A percentile compares a stretch with the other conserved stretches of the same genome.
These are phyloP conservation scores for Cylloceria caligata DNA, from an alignment of 2,888 invertebrate genomes.

Conservation along the genomic window DNA sequence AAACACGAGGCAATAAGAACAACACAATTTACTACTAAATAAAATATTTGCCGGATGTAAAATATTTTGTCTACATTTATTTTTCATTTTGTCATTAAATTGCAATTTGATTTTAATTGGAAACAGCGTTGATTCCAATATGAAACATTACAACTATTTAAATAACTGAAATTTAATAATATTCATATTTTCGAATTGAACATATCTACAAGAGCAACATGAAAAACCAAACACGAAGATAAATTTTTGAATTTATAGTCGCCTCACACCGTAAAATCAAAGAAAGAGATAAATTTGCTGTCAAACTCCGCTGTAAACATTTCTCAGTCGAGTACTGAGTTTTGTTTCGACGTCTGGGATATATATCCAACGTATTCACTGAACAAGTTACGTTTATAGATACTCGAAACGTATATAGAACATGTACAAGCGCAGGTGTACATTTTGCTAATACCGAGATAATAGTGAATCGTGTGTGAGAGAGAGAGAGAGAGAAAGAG, in stretches of 20 bases:
- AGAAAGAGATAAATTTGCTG: conserved; percentile 17
- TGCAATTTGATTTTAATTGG: too few species aligned
- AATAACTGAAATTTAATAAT: too few species aligned
- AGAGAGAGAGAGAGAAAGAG: too few species aligned
- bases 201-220: neutral
- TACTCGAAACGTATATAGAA: neutral
- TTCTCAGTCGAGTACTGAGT: conserved; percentile 8
- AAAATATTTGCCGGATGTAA: too few species aligned
- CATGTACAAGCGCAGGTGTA: neutral
- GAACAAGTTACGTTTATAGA: conserved; percentile 7
- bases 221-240: neutral
- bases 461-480: conserved; percentile 1
- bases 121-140: too few species aligned
- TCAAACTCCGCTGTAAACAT: conserved; percentile 6
- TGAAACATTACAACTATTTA: too few species aligned
- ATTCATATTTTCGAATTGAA: neutral
- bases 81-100: too few species aligned
- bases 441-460: neutral
- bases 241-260: neutral
- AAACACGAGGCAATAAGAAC: too few species aligned
- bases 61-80: too few species aligned
- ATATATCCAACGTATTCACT: conserved; percentile 12
- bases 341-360: conserved; percentile 13
- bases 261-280: neutral
- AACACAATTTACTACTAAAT: too few species aligned